phyloP scores from a whole-genome alignment of 2,888 invertebrate species.

The Phaonia tiefii region DNA sequence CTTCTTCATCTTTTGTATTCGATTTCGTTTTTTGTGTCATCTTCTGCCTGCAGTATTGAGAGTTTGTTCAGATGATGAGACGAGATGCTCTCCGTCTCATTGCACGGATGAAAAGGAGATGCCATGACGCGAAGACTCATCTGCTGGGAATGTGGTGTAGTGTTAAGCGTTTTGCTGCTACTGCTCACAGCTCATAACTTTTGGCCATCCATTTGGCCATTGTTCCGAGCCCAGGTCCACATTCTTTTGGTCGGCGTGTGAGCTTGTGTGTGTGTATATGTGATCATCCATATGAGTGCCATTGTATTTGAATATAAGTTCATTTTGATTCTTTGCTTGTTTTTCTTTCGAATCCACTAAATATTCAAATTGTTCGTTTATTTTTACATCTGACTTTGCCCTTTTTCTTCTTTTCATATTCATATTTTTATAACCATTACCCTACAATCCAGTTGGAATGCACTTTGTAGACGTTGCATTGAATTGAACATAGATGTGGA shows the following conservation, averaged over 20 bases:
- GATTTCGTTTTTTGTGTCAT: constrained; percentile 13
- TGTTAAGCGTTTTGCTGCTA: constrained; percentile 68
- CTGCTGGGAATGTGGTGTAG: constrained; percentile 62
- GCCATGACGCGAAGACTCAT: constrained; percentile 49
- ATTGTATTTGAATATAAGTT: constrained; percentile 41
- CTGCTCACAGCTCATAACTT: constrained; percentile 64
- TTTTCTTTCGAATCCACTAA: constrained; percentile 63
- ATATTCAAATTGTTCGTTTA: constrained; percentile 65
- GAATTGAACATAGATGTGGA: no score
- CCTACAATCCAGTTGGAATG: no score
- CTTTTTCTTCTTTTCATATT: constrained; percentile 46
- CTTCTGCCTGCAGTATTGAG: constrained; percentile 40
- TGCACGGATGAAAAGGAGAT: constrained; percentile 32
- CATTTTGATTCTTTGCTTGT: constrained; percentile 53
- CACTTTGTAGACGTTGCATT: no score
- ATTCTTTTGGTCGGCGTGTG: constrained; percentile 50
- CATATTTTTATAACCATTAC: constrained; percentile 42
- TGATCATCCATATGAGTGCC: constrained; percentile 14
- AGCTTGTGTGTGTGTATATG: constrained; percentile 15
- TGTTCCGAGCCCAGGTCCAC: constrained; percentile 51
- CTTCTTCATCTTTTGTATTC: constrained; percentile 49
- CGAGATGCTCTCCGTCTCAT: constrained; percentile 39
- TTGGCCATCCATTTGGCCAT: constrained; percentile 62
- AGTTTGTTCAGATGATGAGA: constrained; percentile 45
- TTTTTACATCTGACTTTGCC: constrained; percentile 45